A percentile compares a stretch with the other conserved stretches of the same genome.
phyloP scores from a whole-genome alignment of 2,797 vertebrate species.

The Tachyglossus aculeatus region DNA sequence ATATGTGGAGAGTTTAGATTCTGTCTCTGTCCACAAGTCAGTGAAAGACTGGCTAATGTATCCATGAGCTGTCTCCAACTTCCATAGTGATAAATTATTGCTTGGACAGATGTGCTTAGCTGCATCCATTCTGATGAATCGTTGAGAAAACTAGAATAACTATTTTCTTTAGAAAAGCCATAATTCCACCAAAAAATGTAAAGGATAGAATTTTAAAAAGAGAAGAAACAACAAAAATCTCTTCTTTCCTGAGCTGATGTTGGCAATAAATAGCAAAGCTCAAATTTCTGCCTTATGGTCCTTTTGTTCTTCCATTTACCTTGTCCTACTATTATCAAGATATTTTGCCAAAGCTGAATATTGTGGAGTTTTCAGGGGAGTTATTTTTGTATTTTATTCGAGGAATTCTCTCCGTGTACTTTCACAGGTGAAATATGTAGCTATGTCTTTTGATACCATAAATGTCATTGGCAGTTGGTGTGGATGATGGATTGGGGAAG shows the following conservation, averaged over 20 bases:
- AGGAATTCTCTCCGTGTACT: too few species aligned
- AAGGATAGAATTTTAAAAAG: constrained; percentile 3
- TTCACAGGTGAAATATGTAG: too few species aligned
- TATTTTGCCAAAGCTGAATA: too few species aligned
- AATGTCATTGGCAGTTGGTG: too few species aligned
- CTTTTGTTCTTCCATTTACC: constrained; percentile 8
- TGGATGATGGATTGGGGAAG: too few species aligned
- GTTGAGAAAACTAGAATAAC: constrained; percentile 49
- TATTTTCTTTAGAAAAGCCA: constrained; percentile 31
- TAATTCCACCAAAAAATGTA: constrained; percentile 18
- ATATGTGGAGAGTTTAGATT: constrained; percentile 54
- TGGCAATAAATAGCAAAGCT: neutral
- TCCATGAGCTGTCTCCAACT: constrained; percentile 48
- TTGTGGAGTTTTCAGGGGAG: too few species aligned
- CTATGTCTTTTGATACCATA: too few species aligned
- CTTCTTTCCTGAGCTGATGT: neutral
- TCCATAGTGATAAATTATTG: constrained; percentile 57
- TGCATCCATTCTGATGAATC: constrained; percentile 52
- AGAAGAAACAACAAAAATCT: constrained; percentile 3
- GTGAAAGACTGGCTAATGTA: constrained; percentile 64
- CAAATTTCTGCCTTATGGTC: neutral
- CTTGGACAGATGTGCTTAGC: constrained; percentile 19
- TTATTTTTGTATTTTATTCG: too few species aligned
- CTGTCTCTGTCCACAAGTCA: constrained; percentile 53
- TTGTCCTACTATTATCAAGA: too few species aligned